Evolutionary conservation across 2,113 vertebrate species (phyloP).

Genomic region (Nothobranchius furzeri): DNA sequence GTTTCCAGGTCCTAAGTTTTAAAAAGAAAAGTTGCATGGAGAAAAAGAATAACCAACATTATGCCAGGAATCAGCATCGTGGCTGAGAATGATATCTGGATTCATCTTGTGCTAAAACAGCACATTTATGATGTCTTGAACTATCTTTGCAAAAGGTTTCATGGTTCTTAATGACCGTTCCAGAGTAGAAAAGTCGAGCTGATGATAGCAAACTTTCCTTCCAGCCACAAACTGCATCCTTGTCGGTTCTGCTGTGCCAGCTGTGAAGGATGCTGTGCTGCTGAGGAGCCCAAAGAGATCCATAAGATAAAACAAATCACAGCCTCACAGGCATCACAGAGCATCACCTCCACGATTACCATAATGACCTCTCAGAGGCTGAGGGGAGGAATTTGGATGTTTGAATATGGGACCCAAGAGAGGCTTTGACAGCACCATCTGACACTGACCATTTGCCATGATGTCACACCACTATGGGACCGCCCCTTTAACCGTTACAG

Average conservation of each 20-base stretch:
- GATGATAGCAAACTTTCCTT: constrained; percentile 41
- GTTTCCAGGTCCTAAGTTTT: neutral
- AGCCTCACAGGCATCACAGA: constrained; percentile 38
- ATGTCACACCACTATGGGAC: neutral
- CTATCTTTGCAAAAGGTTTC: neutral
- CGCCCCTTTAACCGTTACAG: too few relatives aligned
- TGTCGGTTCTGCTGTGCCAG: constrained; percentile 22
- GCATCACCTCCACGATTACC: constrained; percentile 42
- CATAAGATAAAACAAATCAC: constrained; percentile 66
- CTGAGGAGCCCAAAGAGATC: constrained; percentile 34
- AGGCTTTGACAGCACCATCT: constrained; percentile 23
- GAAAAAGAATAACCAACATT: neutral
- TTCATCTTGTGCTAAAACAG: neutral
- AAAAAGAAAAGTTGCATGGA: neutral
- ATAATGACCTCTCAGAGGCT: constrained; percentile 63
- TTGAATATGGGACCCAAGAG: constrained; percentile 23
- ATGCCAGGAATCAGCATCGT: neutral
- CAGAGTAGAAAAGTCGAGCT: neutral
- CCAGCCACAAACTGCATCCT: constrained; percentile 11
- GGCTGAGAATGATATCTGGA: neutral
- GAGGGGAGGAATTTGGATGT: constrained; percentile 25
- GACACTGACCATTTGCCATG: neutral
- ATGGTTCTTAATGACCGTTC: neutral
- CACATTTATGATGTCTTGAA: neutral
- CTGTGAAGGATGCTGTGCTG: constrained; percentile 53